Evolutionary conservation across 2,113 vertebrate genomes (phyloP).

Genomic region (Malurus elegans): DNA sequence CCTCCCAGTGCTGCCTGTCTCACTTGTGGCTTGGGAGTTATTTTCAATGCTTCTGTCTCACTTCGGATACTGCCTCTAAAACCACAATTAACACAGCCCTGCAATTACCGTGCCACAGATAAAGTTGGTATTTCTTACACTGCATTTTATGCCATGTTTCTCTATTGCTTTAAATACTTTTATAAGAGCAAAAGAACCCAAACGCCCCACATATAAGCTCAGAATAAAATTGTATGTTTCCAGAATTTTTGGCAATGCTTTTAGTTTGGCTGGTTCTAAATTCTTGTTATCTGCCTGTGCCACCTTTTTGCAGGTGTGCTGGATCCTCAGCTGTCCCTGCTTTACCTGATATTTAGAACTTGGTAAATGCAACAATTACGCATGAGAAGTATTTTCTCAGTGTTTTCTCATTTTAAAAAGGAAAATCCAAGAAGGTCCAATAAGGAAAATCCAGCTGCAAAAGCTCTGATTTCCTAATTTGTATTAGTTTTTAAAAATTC

Average conservation of each 20-base stretch:
- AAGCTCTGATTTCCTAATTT: not conserved
- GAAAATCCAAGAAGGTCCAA: not conserved
- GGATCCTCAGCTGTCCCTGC: not conserved
- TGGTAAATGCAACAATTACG: not conserved
- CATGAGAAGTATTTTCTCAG: not conserved
- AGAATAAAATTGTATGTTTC: not conserved
- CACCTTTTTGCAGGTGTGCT: not conserved
- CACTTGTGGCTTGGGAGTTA: not conserved
- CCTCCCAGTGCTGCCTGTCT: not conserved
- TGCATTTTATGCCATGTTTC: not conserved
- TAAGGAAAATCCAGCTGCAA: not conserved
- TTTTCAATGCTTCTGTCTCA: no score
- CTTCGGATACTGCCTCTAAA: not conserved
- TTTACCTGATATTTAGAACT: not conserved
- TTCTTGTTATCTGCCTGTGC: not conserved
- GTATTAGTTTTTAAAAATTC: not conserved
- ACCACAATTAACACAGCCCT: not conserved
- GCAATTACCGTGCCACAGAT: not conserved
- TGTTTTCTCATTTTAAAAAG: not conserved
- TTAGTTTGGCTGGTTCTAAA: not conserved
- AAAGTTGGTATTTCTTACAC: not conserved
- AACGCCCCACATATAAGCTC: not conserved
- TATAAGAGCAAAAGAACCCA: not conserved
- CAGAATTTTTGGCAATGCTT: not conserved
- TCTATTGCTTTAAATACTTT: not conserved